phyloP scores from a whole-genome alignment of 2,797 vertebrate genomes.

The Leptoclinus maculatus region DNA sequence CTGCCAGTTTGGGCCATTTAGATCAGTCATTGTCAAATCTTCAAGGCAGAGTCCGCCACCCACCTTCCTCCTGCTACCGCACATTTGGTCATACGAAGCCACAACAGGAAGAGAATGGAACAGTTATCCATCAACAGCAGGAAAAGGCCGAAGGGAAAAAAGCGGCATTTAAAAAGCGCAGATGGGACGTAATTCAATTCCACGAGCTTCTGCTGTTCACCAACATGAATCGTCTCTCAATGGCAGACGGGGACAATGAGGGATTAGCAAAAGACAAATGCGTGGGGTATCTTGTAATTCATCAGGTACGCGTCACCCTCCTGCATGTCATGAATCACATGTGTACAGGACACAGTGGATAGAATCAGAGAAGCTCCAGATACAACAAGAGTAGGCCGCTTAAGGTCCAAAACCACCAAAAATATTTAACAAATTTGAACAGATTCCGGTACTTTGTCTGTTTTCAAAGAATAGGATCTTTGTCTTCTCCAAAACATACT shows the following conservation, averaged over 20 bases:
- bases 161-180: constrained; percentile 33
- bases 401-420: not conserved
- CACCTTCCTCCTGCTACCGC: constrained; percentile 45
- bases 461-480: not conserved
- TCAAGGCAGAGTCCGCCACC: constrained; percentile 16
- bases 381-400: not conserved
- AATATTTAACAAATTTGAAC: not conserved
- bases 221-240: constrained; percentile 26
- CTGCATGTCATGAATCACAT: constrained; percentile 2
- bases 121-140: constrained; percentile 61
- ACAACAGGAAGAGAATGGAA: constrained; percentile 66
- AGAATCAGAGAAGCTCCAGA: not conserved
- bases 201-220: constrained; percentile 7
- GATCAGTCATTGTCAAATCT: constrained; percentile 24
- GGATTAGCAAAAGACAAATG: constrained; percentile 1
- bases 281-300: constrained; percentile 10
- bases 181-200: constrained; percentile 52
- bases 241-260: not conserved
- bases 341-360: constrained; percentile 1
- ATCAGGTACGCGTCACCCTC: not conserved
- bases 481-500: not conserved
- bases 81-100: constrained; percentile 37
- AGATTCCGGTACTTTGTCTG: not conserved
- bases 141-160: constrained; percentile 53
- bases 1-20: constrained; percentile 4